phyloP scores from a whole-genome alignment of 2,113 vertebrate genomes.

The Taurulus bubalis region DNA sequence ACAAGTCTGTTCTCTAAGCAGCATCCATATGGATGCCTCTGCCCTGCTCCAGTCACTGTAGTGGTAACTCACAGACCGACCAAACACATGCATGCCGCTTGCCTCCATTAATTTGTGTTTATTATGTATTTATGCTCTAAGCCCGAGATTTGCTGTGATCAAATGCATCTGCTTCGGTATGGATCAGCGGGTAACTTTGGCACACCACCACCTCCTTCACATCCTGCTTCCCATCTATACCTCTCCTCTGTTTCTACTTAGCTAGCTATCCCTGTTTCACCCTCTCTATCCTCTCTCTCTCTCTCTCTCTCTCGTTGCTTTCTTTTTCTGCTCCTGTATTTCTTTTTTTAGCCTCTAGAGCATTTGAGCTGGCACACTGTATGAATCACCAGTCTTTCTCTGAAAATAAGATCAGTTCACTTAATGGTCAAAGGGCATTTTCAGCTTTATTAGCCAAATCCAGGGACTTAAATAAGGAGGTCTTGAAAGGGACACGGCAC shows the following conservation, averaged over 20 bases:
- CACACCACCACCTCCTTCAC: slow-evolving; percentile 67
- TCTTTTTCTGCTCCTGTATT: slow-evolving; percentile 11
- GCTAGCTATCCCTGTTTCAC: slow-evolving; percentile 37
- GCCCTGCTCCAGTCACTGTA: slow-evolving; percentile 73
- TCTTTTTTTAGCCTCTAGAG: slow-evolving; percentile 47
- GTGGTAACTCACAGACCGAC: slow-evolving; percentile 74
- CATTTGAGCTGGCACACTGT: slow-evolving; percentile 55
- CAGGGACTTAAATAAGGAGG: slow-evolving; percentile 69
- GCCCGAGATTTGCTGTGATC: slow-evolving; percentile 80
- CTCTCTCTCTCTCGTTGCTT: slow-evolving; percentile 31
- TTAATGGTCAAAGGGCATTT: slow-evolving; percentile 76
- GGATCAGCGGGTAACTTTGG: slow-evolving; percentile 78
- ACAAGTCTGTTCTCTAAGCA: slow-evolving; percentile 78
- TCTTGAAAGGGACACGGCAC: slow-evolving; percentile 54
- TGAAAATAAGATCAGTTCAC: slow-evolving; percentile 73
- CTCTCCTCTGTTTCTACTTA: slow-evolving; percentile 56
- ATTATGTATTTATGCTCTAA: slow-evolving; percentile 84
- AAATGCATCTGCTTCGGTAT: slow-evolving; percentile 79
- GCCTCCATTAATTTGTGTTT: slow-evolving; percentile 79
- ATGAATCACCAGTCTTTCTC: slow-evolving; percentile 59
- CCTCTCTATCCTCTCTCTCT: slow-evolving; percentile 3
- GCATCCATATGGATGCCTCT: slow-evolving; percentile 82
- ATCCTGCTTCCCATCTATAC: slow-evolving; percentile 58
- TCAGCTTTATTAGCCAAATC: slow-evolving; percentile 74
- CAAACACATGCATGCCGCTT: slow-evolving; percentile 65